Base-by-base conservation (phyloP, 1,140 invertebrate genomes). In the Calephelis nemesis region DNA sequence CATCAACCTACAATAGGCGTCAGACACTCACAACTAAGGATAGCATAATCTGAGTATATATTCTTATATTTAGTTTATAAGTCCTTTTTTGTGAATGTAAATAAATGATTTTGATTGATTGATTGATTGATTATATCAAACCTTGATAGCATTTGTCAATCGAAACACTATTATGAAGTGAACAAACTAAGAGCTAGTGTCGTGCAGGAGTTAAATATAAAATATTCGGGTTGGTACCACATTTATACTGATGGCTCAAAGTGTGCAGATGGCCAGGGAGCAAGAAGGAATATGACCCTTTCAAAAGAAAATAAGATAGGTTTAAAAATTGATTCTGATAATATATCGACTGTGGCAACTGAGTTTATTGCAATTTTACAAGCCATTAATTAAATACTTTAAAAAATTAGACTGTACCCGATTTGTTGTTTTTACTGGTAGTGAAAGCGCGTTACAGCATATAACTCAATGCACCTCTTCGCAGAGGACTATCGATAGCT, bases 401-500 rank as follows among this genome's bases (percentile, higher is more conserved):
- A 54, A 54, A 30, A 54, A 8, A 8, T 10, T 54, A 30, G 4
- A 54, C 7, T 54, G 30, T 54, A 0, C 15, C 11, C 15, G 52
- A 30, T 30, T 30, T 30, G 30, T 30, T 30, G 30, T 30, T 30
- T 30, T 30, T 30, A 30, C 30, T 30, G 30, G 4, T 30, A 30
- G 30, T 30, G 3, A 30, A 30, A 30, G 30, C 4, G 30, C 30
- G 30, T 30, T 30, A 30, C 30, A 30, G 30, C 30, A 30, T 30
- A 30, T 30, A 30, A 4, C 30, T 30, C 30, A 4, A 30, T 30
- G 30, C 30, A 30, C 30, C 30, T 30, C 30, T 30, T 30, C 30
- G 3, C 9, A 67, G 65, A 67, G 50, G 65, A 54, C 8, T 67
- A 39, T 47, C 52, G 50, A 54, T 42, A 58, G 52, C 52, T 67